Percentiles rank a stretch among this genome's conserved stretches.
Evolutionary conservation across 2,888 invertebrate genomes (phyloP).

Genomic region (Mythimna ferrago): DNA sequence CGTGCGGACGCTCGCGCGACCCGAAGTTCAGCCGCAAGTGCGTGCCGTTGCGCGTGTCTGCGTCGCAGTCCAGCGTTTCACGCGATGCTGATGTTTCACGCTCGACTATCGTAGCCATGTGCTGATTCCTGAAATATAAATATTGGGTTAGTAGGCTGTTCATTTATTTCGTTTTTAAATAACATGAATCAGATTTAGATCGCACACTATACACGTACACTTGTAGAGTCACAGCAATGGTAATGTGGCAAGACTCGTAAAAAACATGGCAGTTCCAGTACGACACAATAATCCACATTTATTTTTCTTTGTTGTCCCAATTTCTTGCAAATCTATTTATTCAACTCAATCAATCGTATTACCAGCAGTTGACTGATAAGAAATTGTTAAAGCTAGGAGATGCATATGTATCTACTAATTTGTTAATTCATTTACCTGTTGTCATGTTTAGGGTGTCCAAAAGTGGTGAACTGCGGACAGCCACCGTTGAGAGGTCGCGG

Average conservation of each 20-base stretch:
- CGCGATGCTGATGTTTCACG: slow-evolving; percentile 84
- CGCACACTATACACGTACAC: no score
- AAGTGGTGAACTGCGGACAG: slow-evolving; percentile 86
- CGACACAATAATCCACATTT: no score
- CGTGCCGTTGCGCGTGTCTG: slow-evolving; percentile 74
- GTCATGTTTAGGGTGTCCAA: slow-evolving; percentile 87
- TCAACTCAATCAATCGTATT: not conserved
- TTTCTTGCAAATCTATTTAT: not conserved
- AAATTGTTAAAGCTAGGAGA: not conserved
- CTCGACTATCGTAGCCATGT: slow-evolving; percentile 89
- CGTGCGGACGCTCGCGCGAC: slow-evolving; percentile 72
- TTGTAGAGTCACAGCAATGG: not conserved
- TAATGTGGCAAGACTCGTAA: not conserved
- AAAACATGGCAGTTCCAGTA: not conserved
- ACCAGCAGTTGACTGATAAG: not conserved
- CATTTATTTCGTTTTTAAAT: not conserved
- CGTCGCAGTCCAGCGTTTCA: slow-evolving; percentile 80
- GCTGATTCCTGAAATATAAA: slow-evolving; percentile 74
- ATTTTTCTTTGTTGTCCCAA: not conserved
- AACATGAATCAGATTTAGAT: not conserved
- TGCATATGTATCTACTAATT: no score
- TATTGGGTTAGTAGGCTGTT: not conserved
- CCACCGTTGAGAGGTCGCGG: slow-evolving; percentile 89
- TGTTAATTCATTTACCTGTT: slow-evolving; percentile 70
- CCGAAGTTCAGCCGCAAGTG: slow-evolving; percentile 84